Base-by-base conservation (phyloP, 1,140 invertebrate genomes). In the Cydia splendana region DNA sequence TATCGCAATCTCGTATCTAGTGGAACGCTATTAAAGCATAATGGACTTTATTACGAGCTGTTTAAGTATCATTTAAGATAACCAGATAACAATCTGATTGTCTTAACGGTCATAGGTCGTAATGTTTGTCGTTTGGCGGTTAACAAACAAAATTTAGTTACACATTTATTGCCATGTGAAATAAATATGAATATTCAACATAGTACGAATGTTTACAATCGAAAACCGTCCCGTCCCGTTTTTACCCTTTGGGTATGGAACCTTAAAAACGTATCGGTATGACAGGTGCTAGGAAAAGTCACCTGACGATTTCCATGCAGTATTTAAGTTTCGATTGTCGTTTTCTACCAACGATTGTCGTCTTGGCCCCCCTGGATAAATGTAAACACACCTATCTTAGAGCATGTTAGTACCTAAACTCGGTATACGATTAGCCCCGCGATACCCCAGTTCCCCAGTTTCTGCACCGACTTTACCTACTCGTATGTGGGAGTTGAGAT, bases 11-110 rank as follows among this genome's bases (percentile, higher is more conserved):
- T 62, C 57, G 57, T 62, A 24, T 62, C 57, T n/a, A 20, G 20
- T 3, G 9, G 7, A 10, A 12, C 18, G 10, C 2, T 62, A 24
- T 62, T 24, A 24, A 62, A 20, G 7, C 9, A 62, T 62, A 10
- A 62, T 62, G n/a, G 7, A 62, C 57, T 10, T 24, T 62, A 62
- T 12, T 24, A 20, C 20, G 9, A 20, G 18, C 18, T 62, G 9
- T 62, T 62, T 20, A 53, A 53, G 51, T n/a, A 53, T 53, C n/a
- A 18, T n/a, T 53, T 53, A n/a, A n/a, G n/a, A 53, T 53, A 51
- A 51, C 9, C 48, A 51, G 48, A 51, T 15, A 9, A 5, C n/a
- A n/a, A 53, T 53, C 51, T 53, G 48, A 51, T 51, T 51, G 13
- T 13, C 48, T 51, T 51, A 51, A 13, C 48, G 48, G 48, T 51